A percentile compares a stretch with the other conserved stretches of the same genome.
Conservation (phyloP, 2,888 invertebrate genomes). For the Lasioglossum leucozonium region DNA sequence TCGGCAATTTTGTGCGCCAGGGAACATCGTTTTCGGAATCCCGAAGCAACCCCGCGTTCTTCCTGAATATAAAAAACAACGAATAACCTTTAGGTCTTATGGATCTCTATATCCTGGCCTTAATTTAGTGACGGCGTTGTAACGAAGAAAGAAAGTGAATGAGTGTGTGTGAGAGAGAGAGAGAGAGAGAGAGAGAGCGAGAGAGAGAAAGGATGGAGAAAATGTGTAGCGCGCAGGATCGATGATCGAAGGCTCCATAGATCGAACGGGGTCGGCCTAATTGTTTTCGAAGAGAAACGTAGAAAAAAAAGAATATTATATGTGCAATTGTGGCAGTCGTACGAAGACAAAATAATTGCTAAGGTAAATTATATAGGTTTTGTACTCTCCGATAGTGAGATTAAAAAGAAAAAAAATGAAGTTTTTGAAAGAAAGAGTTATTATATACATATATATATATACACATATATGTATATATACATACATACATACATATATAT, state of each 20-base stretch:
- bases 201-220: neutral
- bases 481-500: no score
- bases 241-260: neutral
- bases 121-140: constrained; percentile 10
- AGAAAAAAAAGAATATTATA: neutral
- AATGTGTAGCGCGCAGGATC: constrained; percentile 2
- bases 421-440: constrained; percentile 49
- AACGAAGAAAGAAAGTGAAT: neutral
- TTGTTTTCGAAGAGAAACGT: constrained; percentile 8
- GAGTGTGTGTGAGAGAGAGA: neutral
- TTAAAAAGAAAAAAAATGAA: constrained; percentile 16
- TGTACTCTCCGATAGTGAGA: constrained; percentile 59
- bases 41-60: constrained; percentile 19
- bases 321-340: constrained; percentile 63
- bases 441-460: constrained; percentile 40
- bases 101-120: constrained; percentile 18
- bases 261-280: constrained; percentile 44
- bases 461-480: neutral
- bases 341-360: constrained; percentile 81
- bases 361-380: constrained; percentile 75
- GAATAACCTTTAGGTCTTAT: constrained; percentile 10
- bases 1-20: neutral
- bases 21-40: neutral
- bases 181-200: neutral
- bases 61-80: constrained; percentile 40